Conservation (phyloP, 2,888 invertebrate genomes). For the Aphidoletes aphidimyza region DNA sequence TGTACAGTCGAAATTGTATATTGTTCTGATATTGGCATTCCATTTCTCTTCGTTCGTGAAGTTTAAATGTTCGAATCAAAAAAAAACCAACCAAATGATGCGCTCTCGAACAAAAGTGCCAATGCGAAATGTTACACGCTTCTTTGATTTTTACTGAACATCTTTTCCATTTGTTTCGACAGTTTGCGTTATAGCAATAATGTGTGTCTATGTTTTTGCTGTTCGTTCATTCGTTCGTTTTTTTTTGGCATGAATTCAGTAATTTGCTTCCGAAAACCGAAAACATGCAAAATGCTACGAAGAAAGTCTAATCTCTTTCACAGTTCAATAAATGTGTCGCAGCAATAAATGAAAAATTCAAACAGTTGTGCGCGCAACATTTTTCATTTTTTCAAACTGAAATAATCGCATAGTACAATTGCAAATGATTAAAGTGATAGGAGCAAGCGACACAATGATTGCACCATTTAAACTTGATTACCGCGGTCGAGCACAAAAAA, state of each 20-base stretch:
- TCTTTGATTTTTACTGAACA: background rate
- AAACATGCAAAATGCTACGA: background rate
- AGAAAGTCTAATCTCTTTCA: background rate
- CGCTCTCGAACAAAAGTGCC: too few species aligned
- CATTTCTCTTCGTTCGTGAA: too few species aligned
- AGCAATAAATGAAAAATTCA: background rate
- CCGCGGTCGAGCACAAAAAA: too few species aligned
- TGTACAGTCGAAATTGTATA: background rate
- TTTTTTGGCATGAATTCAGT: background rate
- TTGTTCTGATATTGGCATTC: background rate
- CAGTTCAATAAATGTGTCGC: conserved; percentile 18
- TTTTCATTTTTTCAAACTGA: background rate
- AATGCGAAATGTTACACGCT: too few species aligned
- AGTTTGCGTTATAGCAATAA: too few species aligned
- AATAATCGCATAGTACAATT: background rate
- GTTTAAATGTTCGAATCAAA: too few species aligned
- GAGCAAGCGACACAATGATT: too few species aligned
- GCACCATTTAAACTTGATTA: too few species aligned
- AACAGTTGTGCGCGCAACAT: background rate
- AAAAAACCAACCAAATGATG: too few species aligned
- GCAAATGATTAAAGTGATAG: too few species aligned
- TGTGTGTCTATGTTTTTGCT: too few species aligned
- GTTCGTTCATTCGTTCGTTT: background rate
- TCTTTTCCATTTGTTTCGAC: background rate
- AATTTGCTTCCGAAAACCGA: background rate